Evolutionary conservation across 2,888 invertebrate genomes (phyloP).

Genomic region (Ectemnius lituratus): DNA sequence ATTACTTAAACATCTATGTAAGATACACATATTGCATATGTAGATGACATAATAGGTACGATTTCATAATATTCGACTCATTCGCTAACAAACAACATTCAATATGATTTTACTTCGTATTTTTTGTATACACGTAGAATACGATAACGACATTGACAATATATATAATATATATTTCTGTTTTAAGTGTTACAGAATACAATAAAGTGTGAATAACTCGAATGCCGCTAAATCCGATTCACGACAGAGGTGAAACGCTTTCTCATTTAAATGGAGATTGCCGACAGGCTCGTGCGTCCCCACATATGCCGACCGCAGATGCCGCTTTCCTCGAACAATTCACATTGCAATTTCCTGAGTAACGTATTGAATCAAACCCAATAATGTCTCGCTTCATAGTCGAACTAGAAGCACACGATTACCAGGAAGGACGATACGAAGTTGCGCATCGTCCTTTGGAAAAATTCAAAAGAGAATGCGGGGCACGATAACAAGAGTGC

Average conservation of each 20-base stretch:
- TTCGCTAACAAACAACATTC: slow-evolving; percentile 70
- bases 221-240: slow-evolving; percentile 48
- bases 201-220: slow-evolving; percentile 48
- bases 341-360: no score
- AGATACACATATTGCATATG: slow-evolving; percentile 62
- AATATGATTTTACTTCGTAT: slow-evolving; percentile 63
- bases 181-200: slow-evolving; percentile 51
- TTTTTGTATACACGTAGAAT: slow-evolving; percentile 66
- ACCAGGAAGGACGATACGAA: no score
- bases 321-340: neutral
- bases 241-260: slow-evolving; percentile 30
- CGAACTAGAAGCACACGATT: no score
- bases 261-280: slow-evolving; percentile 18
- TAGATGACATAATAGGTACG: slow-evolving; percentile 60
- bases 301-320: slow-evolving; percentile 4
- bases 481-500: neutral
- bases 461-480: slow-evolving; percentile 4
- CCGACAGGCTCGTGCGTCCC: neutral
- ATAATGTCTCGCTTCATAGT: no score
- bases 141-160: slow-evolving; percentile 66
- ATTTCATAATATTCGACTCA: slow-evolving; percentile 63
- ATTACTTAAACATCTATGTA: slow-evolving; percentile 60
- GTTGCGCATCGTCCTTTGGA: no score
- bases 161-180: slow-evolving; percentile 54
- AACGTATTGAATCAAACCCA: no score